phyloP scores from a whole-genome alignment of 2,888 invertebrate species.

The Microplitis deprimator region DNA sequence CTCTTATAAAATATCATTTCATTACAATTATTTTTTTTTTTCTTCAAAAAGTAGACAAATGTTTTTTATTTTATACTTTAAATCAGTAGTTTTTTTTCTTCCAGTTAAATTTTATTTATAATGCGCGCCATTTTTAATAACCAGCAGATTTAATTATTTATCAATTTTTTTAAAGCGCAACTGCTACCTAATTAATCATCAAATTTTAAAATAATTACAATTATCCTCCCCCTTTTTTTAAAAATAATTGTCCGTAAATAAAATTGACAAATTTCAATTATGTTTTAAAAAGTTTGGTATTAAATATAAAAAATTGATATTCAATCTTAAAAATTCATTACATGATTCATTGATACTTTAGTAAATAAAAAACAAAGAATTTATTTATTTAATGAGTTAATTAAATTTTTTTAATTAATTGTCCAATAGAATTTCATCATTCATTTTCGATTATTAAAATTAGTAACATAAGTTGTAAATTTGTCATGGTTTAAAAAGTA shows the following conservation, averaged over 20 bases:
- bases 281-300: no score
- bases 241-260: no score
- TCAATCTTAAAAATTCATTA: no score
- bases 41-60: slow-evolving; percentile 57
- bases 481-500: slow-evolving; percentile 4
- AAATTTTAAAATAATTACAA: no score
- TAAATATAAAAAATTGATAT: no score
- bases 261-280: no score
- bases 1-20: slow-evolving; percentile 68
- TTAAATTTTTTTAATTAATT: not conserved
- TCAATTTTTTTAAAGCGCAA: no score
- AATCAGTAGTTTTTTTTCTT: slow-evolving; percentile 27
- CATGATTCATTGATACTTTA: no score
- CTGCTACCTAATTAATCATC: no score
- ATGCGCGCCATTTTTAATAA: slow-evolving; percentile 34
- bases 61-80: slow-evolving; percentile 35
- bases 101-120: not conserved
- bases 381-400: not conserved
- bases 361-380: no score
- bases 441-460: not conserved
- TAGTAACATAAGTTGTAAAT: slow-evolving; percentile 42
- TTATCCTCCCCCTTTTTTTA: no score
- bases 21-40: slow-evolving; percentile 59
- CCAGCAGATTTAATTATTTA: slow-evolving; percentile 15
- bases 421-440: not conserved